Evolutionary conservation across 1,140 invertebrate species (phyloP).

Genomic region (Aphelenchoides avenae): DNA sequence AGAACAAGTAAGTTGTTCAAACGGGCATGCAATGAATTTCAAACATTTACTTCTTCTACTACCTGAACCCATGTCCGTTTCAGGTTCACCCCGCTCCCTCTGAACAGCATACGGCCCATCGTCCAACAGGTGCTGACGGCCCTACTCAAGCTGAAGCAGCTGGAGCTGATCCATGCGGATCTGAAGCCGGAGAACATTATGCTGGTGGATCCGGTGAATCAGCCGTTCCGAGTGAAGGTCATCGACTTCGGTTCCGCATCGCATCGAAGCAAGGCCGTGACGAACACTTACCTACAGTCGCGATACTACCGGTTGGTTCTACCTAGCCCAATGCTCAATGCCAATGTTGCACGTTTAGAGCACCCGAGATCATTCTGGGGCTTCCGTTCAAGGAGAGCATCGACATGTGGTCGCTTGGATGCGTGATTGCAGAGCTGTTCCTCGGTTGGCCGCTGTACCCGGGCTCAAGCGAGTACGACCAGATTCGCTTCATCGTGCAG

Average conservation of each 20-base stretch:
- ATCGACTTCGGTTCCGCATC: constrained; percentile 99
- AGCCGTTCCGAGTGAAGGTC: constrained; percentile 83
- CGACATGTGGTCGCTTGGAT: constrained; percentile 99
- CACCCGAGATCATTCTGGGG: constrained; percentile 95
- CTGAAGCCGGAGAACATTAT: constrained; percentile 99
- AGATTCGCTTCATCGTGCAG: constrained; percentile 88
- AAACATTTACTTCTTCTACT: constrained; percentile 73
- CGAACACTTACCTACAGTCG: constrained; percentile 97
- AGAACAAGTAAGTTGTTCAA: constrained; percentile 93
- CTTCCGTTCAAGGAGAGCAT: constrained; percentile 98
- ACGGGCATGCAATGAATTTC: no score
- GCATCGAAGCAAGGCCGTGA: constrained; percentile 97
- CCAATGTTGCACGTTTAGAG: constrained; percentile 64
- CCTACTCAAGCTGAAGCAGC: constrained; percentile 93
- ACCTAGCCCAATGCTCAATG: constrained; percentile 20
- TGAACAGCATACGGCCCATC: constrained; percentile 97
- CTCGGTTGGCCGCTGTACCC: constrained; percentile 99
- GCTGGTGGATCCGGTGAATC: constrained; percentile 92
- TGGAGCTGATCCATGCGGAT: constrained; percentile 97
- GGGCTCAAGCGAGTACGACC: constrained; percentile 98
- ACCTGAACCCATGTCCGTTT: constrained; percentile 71
- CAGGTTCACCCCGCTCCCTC: constrained; percentile 72
- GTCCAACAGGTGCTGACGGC: constrained; percentile 97
- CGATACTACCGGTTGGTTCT: constrained; percentile 76
- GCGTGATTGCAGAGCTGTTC: constrained; percentile 97